phyloP scores from a whole-genome alignment of 2,888 invertebrate genomes.

The Diplolepis rosae region DNA sequence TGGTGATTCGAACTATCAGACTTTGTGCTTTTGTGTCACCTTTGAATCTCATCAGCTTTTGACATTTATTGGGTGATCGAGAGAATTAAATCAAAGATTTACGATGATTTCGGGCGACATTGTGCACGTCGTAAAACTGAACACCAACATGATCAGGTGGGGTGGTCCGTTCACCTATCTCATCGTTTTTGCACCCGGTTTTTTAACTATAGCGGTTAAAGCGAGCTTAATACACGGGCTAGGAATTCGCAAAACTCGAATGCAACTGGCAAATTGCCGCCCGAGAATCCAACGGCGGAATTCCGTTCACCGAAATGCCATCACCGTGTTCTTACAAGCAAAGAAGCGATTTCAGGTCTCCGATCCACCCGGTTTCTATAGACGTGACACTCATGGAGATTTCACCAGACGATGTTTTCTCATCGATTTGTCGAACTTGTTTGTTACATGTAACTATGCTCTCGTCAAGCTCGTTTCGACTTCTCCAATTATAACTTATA shows the following conservation, averaged over 20 bases:
- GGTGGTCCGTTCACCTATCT: constrained; percentile 63
- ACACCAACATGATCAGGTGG: constrained; percentile 52
- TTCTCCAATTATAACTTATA: constrained; percentile 21
- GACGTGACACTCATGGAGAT: constrained; percentile 55
- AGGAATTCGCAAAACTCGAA: constrained; percentile 69
- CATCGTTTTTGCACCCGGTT: constrained; percentile 59
- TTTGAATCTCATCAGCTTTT: not conserved
- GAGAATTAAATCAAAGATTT: not conserved
- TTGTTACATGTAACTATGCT: constrained; percentile 24
- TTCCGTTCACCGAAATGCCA: constrained; percentile 67
- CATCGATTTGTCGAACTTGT: constrained; percentile 39
- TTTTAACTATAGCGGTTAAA: constrained; percentile 57
- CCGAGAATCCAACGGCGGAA: constrained; percentile 65
- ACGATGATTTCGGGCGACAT: constrained; percentile 8
- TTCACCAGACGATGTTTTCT: constrained; percentile 38
- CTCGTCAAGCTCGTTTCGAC: constrained; percentile 5
- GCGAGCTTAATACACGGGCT: constrained; percentile 62
- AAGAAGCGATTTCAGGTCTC: constrained; percentile 55
- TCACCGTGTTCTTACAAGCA: constrained; percentile 66
- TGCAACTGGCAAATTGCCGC: constrained; percentile 69
- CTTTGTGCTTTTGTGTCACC: not conserved
- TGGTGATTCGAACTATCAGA: not conserved
- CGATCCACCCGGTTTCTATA: constrained; percentile 41
- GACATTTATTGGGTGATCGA: constrained; percentile 7
- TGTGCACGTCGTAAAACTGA: constrained; percentile 37